Conservation (phyloP, 2,888 invertebrate genomes). For the Monopis laevigella region DNA sequence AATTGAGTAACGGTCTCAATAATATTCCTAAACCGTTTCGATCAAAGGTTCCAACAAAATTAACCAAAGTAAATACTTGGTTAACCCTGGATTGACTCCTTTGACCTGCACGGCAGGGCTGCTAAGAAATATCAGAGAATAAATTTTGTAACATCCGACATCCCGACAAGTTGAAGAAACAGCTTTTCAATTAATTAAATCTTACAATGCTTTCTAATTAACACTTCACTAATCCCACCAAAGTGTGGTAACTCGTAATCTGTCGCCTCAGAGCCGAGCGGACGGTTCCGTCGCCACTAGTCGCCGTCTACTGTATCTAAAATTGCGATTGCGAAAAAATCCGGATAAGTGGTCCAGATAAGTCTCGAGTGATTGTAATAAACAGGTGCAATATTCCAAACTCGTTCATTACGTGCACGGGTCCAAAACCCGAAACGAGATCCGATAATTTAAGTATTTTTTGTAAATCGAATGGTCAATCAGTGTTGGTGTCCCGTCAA, state of each 20-base stretch:
- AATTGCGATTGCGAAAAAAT: slow-evolving; percentile 21
- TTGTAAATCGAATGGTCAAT: slow-evolving; percentile 7
- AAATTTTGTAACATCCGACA: background rate
- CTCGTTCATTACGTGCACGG: slow-evolving; percentile 20
- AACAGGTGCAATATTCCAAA: slow-evolving; percentile 14
- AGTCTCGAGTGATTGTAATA: slow-evolving; percentile 37
- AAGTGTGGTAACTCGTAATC: slow-evolving; percentile 10
- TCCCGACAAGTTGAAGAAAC: background rate
- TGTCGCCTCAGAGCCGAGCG: background rate
- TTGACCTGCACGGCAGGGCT: slow-evolving; percentile 20
- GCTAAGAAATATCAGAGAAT: slow-evolving; percentile 6
- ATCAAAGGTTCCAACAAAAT: slow-evolving; percentile 9
- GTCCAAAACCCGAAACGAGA: slow-evolving; percentile 19
- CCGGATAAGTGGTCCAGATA: slow-evolving; percentile 37
- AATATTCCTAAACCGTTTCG: slow-evolving; percentile 7
- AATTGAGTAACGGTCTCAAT: slow-evolving; percentile 1
- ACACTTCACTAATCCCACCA: background rate
- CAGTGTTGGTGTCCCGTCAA: slow-evolving; percentile 13
- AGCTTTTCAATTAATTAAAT: background rate
- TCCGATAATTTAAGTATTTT: slow-evolving; percentile 5
- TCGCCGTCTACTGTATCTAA: slow-evolving; percentile 23
- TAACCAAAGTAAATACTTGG: slow-evolving; percentile 20
- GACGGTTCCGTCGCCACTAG: slow-evolving; percentile 27
- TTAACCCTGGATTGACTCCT: slow-evolving; percentile 37
- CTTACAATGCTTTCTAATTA: slow-evolving; percentile 4